phyloP scores from a whole-genome alignment of 2,113 vertebrate species.

The Montifringilla adamsi region DNA sequence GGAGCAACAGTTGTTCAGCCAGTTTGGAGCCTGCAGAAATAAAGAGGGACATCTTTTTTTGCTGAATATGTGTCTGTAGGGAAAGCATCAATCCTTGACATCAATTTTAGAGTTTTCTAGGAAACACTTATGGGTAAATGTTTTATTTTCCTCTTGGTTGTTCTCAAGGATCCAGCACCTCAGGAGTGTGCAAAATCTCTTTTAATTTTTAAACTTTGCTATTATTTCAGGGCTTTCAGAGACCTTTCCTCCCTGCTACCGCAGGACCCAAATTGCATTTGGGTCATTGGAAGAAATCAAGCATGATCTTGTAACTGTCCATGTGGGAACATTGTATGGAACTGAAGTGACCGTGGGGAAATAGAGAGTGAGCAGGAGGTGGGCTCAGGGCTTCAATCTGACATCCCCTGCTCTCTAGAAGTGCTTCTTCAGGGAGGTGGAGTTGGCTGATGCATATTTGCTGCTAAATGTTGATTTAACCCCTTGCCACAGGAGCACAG shows the following conservation, averaged over 20 bases:
- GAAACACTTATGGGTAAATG: accelerated
- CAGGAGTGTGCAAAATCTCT: background rate
- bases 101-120: background rate
- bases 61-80: background rate
- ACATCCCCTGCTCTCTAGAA: background rate
- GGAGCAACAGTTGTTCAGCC: background rate
- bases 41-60: background rate
- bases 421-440: background rate
- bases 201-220: background rate
- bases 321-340: background rate
- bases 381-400: background rate
- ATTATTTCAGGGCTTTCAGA: background rate
- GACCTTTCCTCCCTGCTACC: background rate
- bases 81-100: background rate
- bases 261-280: background rate
- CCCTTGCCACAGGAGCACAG: background rate
- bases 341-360: background rate
- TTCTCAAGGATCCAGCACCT: background rate
- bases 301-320: background rate
- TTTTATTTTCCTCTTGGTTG: background rate
- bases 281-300: background rate
- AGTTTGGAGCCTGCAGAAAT: background rate
- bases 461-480: background rate
- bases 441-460: background rate
- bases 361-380: background rate